Conservation (phyloP, 2,888 invertebrate genomes). For the Thumatha senex region DNA sequence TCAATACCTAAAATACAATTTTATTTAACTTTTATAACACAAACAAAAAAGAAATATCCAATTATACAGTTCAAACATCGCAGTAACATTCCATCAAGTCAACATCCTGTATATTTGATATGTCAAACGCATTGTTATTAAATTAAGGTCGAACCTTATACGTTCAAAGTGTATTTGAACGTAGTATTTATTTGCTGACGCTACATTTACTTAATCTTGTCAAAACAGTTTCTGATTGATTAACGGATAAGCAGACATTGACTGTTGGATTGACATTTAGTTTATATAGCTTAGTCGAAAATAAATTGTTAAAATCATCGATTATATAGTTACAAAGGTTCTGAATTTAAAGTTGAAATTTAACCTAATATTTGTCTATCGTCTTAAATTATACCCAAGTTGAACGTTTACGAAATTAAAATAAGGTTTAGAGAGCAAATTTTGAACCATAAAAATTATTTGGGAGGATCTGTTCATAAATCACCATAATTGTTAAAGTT, state of each 20-base stretch:
- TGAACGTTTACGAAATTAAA: slow-evolving; percentile 32
- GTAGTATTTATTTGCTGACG: slow-evolving; percentile 1
- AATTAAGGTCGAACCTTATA: slow-evolving; percentile 4
- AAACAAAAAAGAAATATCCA: slow-evolving; percentile 8
- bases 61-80: slow-evolving; percentile 14
- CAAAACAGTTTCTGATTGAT: slow-evolving; percentile 2
- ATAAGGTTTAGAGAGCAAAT: slow-evolving; percentile 28
- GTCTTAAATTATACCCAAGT: slow-evolving; percentile 24
- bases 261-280: neutral
- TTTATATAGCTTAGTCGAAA: neutral
- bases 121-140: slow-evolving; percentile 29
- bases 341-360: too few relatives aligned
- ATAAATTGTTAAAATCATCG: too few relatives aligned
- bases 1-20: neutral
- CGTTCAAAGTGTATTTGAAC: neutral
- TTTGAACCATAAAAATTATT: slow-evolving; percentile 33
- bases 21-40: neutral
- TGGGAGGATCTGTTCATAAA: slow-evolving; percentile 21
- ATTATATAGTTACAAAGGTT: too few relatives aligned
- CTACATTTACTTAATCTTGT: neutral
- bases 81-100: slow-evolving; percentile 20
- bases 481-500: slow-evolving; percentile 24
- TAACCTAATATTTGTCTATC: too few relatives aligned
- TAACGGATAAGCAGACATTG: neutral
- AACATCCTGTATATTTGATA: slow-evolving; percentile 21